Percentiles rank a stretch among this genome's conserved stretches.
Evolutionary conservation across 23 tunicate species (phyloP).

Genomic region (Oikopleura albicans): DNA sequence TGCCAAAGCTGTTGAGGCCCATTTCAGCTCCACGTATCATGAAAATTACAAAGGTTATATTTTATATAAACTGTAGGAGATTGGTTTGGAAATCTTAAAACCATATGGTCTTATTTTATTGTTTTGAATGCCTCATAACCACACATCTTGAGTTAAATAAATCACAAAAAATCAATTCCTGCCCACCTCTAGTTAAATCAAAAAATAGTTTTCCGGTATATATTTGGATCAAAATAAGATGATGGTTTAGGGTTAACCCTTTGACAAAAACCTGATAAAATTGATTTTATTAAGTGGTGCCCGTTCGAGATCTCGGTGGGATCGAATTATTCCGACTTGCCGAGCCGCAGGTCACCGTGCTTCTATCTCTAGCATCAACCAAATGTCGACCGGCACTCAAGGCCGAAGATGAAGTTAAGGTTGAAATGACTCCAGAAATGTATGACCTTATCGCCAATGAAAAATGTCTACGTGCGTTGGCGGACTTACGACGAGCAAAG

Average conservation of each 20-base stretch:
- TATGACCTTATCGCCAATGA: background rate
- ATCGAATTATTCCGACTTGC: constrained; percentile 10
- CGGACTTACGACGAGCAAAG: background rate
- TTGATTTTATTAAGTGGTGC: background rate
- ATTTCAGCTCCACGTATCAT: background rate
- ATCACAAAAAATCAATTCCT: background rate
- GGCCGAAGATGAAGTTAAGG: background rate
- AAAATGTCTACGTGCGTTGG: background rate
- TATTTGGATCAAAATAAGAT: too few relatives aligned
- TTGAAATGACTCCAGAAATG: background rate
- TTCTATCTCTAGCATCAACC: background rate
- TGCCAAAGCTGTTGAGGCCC: background rate
- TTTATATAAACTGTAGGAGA: too few relatives aligned
- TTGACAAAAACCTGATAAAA: background rate
- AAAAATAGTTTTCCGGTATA: background rate
- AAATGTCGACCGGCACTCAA: constrained; percentile 4
- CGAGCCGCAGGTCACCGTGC: background rate
- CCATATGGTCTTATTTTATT: too few relatives aligned
- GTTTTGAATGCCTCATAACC: too few relatives aligned
- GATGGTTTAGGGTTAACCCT: background rate
- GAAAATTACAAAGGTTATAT: constrained; percentile 3
- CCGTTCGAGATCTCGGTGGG: background rate
- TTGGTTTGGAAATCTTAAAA: too few relatives aligned
- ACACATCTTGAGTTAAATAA: too few relatives aligned
- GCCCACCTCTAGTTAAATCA: background rate